phyloP scores from a whole-genome alignment of 2,113 vertebrate species.

The Sapayoa aenigma region DNA sequence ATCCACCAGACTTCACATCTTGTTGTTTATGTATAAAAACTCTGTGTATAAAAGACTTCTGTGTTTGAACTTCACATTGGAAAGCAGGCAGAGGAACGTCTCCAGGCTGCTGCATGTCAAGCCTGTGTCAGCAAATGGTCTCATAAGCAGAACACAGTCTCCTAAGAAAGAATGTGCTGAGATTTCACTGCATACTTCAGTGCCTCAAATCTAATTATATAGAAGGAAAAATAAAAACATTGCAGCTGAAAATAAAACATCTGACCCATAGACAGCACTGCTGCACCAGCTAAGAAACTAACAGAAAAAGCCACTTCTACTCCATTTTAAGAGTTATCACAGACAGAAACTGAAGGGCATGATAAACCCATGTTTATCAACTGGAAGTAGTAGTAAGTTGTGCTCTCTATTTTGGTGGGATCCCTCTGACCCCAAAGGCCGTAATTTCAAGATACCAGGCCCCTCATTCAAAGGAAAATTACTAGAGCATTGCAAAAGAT shows the following conservation, averaged over 20 bases:
- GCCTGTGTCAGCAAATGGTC: slow-evolving; percentile 39
- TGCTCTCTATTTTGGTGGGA: neutral
- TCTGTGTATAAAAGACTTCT: neutral
- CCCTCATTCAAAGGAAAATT: neutral
- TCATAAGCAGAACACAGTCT: slow-evolving; percentile 14
- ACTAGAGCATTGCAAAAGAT: neutral
- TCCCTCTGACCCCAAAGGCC: neutral
- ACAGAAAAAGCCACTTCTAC: neutral
- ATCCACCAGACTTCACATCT: neutral
- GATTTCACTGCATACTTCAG: slow-evolving; percentile 44
- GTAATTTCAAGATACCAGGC: neutral
- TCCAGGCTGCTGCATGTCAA: slow-evolving; percentile 37
- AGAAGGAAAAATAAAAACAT: neutral
- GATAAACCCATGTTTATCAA: neutral
- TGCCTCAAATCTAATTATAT: neutral
- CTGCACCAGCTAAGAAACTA: neutral
- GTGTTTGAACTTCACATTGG: neutral
- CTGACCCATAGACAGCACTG: neutral
- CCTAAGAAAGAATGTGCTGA: slow-evolving; percentile 52
- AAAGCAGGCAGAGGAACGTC: slow-evolving; percentile 21
- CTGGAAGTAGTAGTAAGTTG: neutral
- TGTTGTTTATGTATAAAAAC: neutral
- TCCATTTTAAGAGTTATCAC: neutral
- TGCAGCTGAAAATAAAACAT: neutral
- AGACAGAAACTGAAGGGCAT: neutral